These are phyloP conservation scores for Scaptomyza cyrtandrae DNA, from an alignment of 2,888 invertebrate species.

Conservation along the genomic window DNA sequence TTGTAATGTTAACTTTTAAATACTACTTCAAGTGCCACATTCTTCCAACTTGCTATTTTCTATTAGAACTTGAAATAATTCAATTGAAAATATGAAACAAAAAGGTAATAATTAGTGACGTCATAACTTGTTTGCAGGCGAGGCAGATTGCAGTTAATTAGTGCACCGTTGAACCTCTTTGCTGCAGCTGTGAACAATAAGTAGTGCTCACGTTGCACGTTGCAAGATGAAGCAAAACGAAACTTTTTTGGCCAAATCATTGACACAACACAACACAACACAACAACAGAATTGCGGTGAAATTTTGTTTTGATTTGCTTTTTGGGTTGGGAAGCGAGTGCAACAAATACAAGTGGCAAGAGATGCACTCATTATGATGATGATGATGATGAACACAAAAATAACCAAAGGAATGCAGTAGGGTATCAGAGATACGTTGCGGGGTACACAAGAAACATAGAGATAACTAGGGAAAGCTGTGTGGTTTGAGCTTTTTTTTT, in stretches of 20 bases:
- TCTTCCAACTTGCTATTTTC: not conserved
- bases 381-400: constrained; percentile 23
- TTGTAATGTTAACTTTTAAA: too few species aligned
- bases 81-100: constrained; percentile 1
- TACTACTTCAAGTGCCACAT: too few species aligned
- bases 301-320: constrained; percentile 39
- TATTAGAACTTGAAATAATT: constrained; percentile 12
- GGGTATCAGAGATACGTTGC: too few species aligned
- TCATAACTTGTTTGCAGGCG: not conserved
- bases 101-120: not conserved
- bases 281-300: constrained; percentile 66
- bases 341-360: constrained; percentile 31
- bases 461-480: constrained; percentile 7
- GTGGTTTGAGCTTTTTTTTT: not conserved
- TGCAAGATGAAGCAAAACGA: constrained; percentile 1
- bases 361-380: constrained; percentile 57
- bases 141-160: constrained; percentile 18
- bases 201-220: constrained; percentile 9
- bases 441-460: not conserved
- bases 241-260: constrained; percentile 32
- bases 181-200: constrained; percentile 2
- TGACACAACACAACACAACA: constrained; percentile 41
- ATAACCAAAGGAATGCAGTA: constrained; percentile 67
- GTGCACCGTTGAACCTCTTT: not conserved
- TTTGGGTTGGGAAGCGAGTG: constrained; percentile 2